Evolutionary conservation across 2,113 vertebrate genomes (phyloP).

Genomic region (Anser cygnoides): DNA sequence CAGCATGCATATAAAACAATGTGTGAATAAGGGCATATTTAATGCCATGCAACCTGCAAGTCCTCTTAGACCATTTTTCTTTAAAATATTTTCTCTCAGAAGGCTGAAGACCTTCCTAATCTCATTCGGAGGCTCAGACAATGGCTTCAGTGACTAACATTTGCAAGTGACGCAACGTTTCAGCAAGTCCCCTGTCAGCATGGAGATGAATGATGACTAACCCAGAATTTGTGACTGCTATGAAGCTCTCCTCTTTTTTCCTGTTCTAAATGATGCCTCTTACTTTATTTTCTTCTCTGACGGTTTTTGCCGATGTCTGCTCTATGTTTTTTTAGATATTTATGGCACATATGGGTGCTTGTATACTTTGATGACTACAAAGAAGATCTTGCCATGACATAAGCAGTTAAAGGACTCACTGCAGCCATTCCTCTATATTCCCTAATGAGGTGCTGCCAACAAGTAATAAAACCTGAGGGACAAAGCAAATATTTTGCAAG

Average conservation of each 20-base stretch:
- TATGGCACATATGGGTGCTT: neutral
- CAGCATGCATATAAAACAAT: neutral
- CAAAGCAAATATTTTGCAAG: neutral
- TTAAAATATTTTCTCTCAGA: neutral
- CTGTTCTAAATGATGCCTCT: constrained; percentile 23
- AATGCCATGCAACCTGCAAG: neutral
- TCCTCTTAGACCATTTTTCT: neutral
- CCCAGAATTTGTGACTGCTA: constrained; percentile 23
- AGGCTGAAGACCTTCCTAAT: neutral
- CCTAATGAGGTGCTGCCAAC: neutral
- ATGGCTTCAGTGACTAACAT: neutral
- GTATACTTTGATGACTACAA: neutral
- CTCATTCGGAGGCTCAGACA: constrained; percentile 4
- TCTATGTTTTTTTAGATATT: constrained; percentile 28
- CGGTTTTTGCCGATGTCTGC: constrained; percentile 32
- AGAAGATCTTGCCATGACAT: neutral
- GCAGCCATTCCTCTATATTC: neutral
- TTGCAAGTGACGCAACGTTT: constrained; percentile 15
- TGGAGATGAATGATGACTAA: constrained; percentile 48
- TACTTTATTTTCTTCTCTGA: constrained; percentile 21
- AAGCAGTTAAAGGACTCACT: neutral
- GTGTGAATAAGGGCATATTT: neutral
- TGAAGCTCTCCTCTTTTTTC: constrained; percentile 16
- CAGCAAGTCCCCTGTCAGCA: neutral
- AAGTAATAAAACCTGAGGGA: constrained; percentile 5